A percentile compares a stretch with the other conserved stretches of the same genome.
Conservation (phyloP, 2,888 invertebrate genomes). For the Monochamus alternatus region DNA sequence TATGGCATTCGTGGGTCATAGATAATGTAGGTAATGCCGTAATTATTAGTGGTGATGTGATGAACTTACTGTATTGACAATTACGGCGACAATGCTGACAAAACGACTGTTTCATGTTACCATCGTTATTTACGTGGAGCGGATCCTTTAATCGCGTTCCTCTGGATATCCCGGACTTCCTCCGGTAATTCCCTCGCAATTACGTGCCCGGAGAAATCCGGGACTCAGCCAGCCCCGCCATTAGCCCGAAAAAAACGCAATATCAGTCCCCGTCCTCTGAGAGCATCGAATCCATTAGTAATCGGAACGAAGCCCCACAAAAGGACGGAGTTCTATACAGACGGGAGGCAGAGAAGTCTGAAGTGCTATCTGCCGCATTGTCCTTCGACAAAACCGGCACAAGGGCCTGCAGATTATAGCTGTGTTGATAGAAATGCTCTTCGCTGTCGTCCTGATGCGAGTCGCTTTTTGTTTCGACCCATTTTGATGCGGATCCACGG, state of each 20-base stretch:
- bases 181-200: background rate
- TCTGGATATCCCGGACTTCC: background rate
- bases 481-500: slow-evolving; percentile 38
- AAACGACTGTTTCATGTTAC: too few relatives aligned
- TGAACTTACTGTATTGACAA: too few relatives aligned
- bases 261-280: slow-evolving; percentile 21
- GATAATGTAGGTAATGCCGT: too few relatives aligned
- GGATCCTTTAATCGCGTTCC: background rate
- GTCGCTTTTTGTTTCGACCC: slow-evolving; percentile 37
- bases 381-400: slow-evolving; percentile 46
- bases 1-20: too few relatives aligned
- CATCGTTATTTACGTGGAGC: too few relatives aligned
- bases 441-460: slow-evolving; percentile 29
- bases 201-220: background rate
- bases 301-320: slow-evolving; percentile 12
- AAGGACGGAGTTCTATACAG: slow-evolving; percentile 14
- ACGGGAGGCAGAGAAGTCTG: slow-evolving; percentile 35
- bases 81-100: too few relatives aligned
- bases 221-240: background rate
- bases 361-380: slow-evolving; percentile 51
- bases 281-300: slow-evolving; percentile 20
- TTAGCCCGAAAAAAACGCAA: slow-evolving; percentile 13
- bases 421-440: slow-evolving; percentile 51
- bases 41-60: too few relatives aligned
- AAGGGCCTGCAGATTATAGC: slow-evolving; percentile 44